Percentiles rank a stretch among this genome's conserved stretches.
Conservation (phyloP, 2,888 invertebrate genomes). For the Acleris cristana region DNA sequence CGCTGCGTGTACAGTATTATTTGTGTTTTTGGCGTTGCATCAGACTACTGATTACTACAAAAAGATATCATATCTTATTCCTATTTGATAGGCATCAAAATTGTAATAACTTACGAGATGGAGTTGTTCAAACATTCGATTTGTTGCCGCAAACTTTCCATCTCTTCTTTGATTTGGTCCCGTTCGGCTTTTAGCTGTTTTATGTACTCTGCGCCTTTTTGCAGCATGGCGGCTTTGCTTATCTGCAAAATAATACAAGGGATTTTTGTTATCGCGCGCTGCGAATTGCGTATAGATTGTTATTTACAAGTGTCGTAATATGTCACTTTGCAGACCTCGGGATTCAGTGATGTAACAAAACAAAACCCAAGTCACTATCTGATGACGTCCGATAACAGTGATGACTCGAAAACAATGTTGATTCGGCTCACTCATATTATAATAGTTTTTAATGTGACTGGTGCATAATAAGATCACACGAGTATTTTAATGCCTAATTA, state of each 20-base stretch:
- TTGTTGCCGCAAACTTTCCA: slow-evolving; percentile 93
- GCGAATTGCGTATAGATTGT: slow-evolving; percentile 3
- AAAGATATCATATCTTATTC: neutral
- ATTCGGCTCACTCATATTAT: too few relatives aligned
- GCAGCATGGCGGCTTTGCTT: slow-evolving; percentile 98
- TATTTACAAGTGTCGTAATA: neutral
- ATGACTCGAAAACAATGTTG: too few relatives aligned
- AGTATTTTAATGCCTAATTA: too few relatives aligned
- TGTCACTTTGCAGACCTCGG: neutral
- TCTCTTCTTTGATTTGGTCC: slow-evolving; percentile 94
- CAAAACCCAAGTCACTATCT: too few relatives aligned
- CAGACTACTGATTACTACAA: too few relatives aligned
- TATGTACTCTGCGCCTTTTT: slow-evolving; percentile 98
- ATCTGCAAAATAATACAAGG: slow-evolving; percentile 75
- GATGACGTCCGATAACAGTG: too few relatives aligned
- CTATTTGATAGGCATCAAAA: neutral
- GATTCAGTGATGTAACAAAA: neutral
- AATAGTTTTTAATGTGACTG: too few relatives aligned
- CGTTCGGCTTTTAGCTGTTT: slow-evolving; percentile 94
- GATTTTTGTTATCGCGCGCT: neutral
- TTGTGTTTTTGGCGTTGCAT: too few relatives aligned
- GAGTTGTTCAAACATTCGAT: slow-evolving; percentile 95
- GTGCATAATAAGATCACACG: too few relatives aligned
- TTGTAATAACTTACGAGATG: slow-evolving; percentile 87
- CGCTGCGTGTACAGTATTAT: neutral